Conservation (phyloP, 2,888 invertebrate genomes). For the Hipparchia semele region DNA sequence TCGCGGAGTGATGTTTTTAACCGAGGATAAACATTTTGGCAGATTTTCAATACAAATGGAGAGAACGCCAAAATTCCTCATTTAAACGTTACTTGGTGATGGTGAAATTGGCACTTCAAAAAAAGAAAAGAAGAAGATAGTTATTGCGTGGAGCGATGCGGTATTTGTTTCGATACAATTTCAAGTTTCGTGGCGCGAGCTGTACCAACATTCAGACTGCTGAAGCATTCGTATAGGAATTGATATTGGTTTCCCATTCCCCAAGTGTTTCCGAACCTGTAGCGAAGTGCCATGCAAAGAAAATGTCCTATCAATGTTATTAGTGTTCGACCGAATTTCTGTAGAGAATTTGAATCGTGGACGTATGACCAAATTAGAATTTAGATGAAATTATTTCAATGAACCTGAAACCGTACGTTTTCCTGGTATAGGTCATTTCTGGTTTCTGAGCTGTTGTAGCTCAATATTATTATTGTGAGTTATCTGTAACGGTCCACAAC, state of each 20-base stretch:
- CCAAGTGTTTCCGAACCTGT: constrained; percentile 35
- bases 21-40: too few relatives aligned
- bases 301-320: constrained; percentile 63
- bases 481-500: neutral
- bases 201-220: neutral
- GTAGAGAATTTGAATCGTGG: neutral
- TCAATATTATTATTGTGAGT: neutral
- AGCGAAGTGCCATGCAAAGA: constrained; percentile 62
- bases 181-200: neutral
- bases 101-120: too few relatives aligned
- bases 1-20: too few relatives aligned
- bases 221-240: constrained; percentile 53
- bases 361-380: neutral
- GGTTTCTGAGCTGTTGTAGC: neutral
- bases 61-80: too few relatives aligned
- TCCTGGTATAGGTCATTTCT: neutral
- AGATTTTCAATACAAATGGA: too few relatives aligned
- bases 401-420: neutral
- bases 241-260: constrained; percentile 51
- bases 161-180: neutral
- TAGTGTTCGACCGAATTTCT: constrained; percentile 16
- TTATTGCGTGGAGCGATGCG: neutral
- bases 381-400: neutral
- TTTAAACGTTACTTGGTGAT: too few relatives aligned
- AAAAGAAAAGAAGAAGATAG: too few relatives aligned